Evolutionary conservation across 2,113 vertebrate genomes (phyloP).

Genomic region (Vombatus ursinus): DNA sequence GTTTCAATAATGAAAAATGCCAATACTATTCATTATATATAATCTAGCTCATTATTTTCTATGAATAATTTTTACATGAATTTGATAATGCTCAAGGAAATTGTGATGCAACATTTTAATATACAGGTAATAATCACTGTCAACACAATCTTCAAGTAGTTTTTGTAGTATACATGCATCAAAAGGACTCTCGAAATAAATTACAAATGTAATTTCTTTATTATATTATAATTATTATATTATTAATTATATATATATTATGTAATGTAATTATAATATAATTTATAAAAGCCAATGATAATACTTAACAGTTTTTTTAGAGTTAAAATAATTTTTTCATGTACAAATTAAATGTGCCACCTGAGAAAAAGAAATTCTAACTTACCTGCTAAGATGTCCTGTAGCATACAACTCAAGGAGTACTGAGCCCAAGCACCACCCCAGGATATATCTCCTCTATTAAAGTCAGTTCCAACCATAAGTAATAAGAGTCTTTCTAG

Average conservation of each 20-base stretch:
- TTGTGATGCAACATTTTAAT: not conserved
- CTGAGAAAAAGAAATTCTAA: slow-evolving; percentile 50
- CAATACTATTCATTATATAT: not conserved
- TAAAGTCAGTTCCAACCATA: slow-evolving; percentile 98
- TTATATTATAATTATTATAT: no score
- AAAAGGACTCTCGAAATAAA: not conserved
- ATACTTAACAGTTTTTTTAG: not conserved
- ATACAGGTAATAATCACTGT: not conserved
- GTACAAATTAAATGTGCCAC: slow-evolving; percentile 24
- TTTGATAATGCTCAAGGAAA: not conserved
- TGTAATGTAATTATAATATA: no score
- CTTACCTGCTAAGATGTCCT: slow-evolving; percentile 98
- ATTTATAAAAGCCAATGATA: slow-evolving; percentile 1
- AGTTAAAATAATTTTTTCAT: not conserved
- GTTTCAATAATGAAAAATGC: not conserved
- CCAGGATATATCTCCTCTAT: slow-evolving; percentile 98
- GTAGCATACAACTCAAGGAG: slow-evolving; percentile 98
- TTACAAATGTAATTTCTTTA: slow-evolving; percentile 21
- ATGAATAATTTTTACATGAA: not conserved
- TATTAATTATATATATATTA: no score
- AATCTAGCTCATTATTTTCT: not conserved
- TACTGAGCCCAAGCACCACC: slow-evolving; percentile 99
- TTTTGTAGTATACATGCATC: not conserved
- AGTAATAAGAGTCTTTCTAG: slow-evolving; percentile 95
- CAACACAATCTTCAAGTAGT: slow-evolving; percentile 1